Evolutionary conservation across 2,113 vertebrate genomes (phyloP).

Genomic region (Pelecanoides urinatrix): DNA sequence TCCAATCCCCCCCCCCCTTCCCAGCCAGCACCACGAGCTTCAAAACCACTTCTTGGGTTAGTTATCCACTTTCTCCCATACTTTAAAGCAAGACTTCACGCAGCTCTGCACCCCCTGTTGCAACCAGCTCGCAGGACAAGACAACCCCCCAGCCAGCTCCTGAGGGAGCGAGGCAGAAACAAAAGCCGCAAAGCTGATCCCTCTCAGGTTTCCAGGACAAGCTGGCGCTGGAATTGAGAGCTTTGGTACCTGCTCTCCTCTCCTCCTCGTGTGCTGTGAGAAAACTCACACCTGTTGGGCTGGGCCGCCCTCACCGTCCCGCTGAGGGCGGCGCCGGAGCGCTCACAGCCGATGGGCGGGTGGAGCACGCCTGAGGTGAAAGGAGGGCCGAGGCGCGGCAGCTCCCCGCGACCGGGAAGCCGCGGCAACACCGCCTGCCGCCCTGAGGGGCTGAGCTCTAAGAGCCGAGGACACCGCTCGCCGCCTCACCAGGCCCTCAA

Average conservation of each 20-base stretch:
- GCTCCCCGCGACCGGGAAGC: too few species aligned
- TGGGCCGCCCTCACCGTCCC: too few species aligned
- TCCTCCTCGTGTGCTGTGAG: too few species aligned
- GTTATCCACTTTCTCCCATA: accelerated
- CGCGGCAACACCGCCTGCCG: neutral
- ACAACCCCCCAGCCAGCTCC: accelerated
- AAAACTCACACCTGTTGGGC: accelerated
- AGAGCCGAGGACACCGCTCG: accelerated
- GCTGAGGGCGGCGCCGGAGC: accelerated
- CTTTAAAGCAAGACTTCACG: accelerated
- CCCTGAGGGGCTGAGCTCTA: accelerated
- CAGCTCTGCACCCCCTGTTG: accelerated
- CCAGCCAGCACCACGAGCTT: accelerated
- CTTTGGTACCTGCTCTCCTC: neutral
- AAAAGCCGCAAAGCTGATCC: accelerated
- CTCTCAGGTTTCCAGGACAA: accelerated
- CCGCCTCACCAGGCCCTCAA: accelerated
- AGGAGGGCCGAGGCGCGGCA: accelerated
- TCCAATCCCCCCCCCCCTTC: neutral
- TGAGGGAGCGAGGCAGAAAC: accelerated
- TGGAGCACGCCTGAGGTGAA: accelerated
- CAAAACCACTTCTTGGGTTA: accelerated
- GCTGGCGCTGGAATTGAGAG: accelerated
- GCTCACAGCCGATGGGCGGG: accelerated
- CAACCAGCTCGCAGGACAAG: accelerated